Conservation (phyloP, 2,888 invertebrate species). For the Julus scandinavius region DNA sequence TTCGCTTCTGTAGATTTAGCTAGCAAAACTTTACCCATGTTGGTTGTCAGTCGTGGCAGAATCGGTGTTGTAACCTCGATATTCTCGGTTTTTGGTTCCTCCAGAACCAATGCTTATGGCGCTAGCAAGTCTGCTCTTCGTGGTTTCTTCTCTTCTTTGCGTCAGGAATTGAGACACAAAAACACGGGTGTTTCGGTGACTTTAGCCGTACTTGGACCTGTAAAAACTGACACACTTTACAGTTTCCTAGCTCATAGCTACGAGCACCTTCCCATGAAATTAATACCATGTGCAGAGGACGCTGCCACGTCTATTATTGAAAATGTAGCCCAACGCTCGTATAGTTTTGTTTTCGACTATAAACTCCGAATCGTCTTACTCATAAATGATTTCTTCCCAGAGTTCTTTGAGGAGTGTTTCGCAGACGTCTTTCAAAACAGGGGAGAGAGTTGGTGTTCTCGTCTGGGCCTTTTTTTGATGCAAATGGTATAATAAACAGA, state of each 20-base stretch:
- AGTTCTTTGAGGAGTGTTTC: not conserved
- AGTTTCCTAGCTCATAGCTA: not conserved
- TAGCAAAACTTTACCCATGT: slow-evolving; percentile 62
- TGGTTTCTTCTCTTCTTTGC: slow-evolving; percentile 13
- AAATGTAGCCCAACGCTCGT: not conserved
- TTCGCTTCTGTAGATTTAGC: slow-evolving; percentile 64
- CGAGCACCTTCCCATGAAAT: no score
- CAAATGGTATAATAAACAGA: no score
- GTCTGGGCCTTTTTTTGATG: not conserved
- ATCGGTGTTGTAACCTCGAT: slow-evolving; percentile 64
- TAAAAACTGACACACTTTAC: not conserved
- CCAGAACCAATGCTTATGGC: not conserved
- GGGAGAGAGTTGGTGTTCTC: not conserved
- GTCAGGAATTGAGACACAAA: slow-evolving; percentile 13
- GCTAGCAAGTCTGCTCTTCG: slow-evolving; percentile 29
- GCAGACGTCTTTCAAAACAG: not conserved
- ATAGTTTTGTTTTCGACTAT: not conserved
- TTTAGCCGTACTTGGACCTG: slow-evolving; percentile 9
- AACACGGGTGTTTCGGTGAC: slow-evolving; percentile 40
- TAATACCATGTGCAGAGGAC: no score
- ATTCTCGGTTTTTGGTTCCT: slow-evolving; percentile 61
- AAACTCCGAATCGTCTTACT: not conserved
- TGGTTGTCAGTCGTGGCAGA: slow-evolving; percentile 61
- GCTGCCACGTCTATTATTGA: no score
- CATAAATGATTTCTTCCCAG: not conserved